Evolutionary conservation across 1,140 invertebrate species (phyloP), one percentile per base, ranked within the genome.

Genomic region (Pseudomyrmex flavicornis): DNA sequence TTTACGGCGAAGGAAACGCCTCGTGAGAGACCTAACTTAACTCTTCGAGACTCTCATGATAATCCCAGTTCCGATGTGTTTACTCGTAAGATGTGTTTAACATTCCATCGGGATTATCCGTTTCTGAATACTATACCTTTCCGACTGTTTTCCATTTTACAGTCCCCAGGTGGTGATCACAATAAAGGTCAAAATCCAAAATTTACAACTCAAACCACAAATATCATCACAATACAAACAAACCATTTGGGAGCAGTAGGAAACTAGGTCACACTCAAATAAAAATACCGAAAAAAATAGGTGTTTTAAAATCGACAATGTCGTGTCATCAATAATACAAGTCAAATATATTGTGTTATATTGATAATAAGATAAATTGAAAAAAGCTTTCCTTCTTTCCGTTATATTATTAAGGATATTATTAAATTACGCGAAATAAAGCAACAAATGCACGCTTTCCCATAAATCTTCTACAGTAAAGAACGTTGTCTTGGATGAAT

Each of bases 401-500:
- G 2, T 44, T 54, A 20, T n/a, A 20, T 68, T 50, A 22, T 35
- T 48, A 13, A 69, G 12, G 56, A 15, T 44, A 12, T 20, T 12
- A 56, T 1, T 12, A 15, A 73, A 66, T 59, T 12, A n/a, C 7
- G 56, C 20, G 9, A 26, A 48, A 13, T 5, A 22, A 35, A 20
- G 17, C 15, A 66, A 61, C 13, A 13, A 76, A 58, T 70, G 35
- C 17, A 9, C 58, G 35, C 1, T 26, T 48, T 48, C 2, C 20
- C 12, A 58, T 69, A 59, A 48, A 48, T 22, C 56, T 70, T 48
- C 58, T 35, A 20, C 10, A 35, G 22, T 35, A 15, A 70, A 62
- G 54, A 17, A 17, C 48, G 62, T 54, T 68, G 62, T 52, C 62
- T 77, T 66, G 50, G 62, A 77, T 77, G n/a, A 70, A 80, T 44